These are phyloP conservation scores for Hypolimnas misippus DNA, from an alignment of 2,888 invertebrate genomes.

Conservation along the genomic window DNA sequence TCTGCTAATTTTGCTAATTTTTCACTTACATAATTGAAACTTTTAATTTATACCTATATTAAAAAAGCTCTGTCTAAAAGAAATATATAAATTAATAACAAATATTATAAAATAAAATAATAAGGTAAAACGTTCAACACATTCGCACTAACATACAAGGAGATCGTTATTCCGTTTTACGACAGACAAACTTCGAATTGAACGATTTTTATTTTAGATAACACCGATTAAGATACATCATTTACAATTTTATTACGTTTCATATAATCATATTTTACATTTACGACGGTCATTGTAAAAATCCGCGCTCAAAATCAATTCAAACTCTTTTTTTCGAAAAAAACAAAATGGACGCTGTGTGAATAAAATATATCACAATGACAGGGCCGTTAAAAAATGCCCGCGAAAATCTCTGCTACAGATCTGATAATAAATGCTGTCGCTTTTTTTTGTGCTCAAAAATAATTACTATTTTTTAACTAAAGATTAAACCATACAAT, in stretches of 20 bases:
- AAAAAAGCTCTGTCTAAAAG: too few species aligned
- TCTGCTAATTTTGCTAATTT: too few species aligned
- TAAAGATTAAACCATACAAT: too few species aligned
- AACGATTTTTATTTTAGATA: conserved; percentile 5
- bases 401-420: neutral
- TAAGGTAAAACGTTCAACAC: too few species aligned
- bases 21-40: too few species aligned
- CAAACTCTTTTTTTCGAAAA: conserved; percentile 17
- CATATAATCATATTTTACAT: conserved; percentile 20
- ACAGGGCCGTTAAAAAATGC: neutral
- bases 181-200: neutral
- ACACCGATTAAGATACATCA: conserved; percentile 14
- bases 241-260: conserved; percentile 9
- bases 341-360: conserved; percentile 4
- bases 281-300: conserved; percentile 16
- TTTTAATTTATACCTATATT: too few species aligned
- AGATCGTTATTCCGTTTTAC: neutral
- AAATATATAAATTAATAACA: too few species aligned
- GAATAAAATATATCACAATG: conserved; percentile 22
- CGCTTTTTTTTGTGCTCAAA: too few species aligned
- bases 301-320: too few species aligned
- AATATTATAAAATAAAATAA: too few species aligned
- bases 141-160: neutral
- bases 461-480: too few species aligned
- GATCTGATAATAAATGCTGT: neutral